Conservation (phyloP, 2,888 invertebrate species). For the Petrophora chlorosata region DNA sequence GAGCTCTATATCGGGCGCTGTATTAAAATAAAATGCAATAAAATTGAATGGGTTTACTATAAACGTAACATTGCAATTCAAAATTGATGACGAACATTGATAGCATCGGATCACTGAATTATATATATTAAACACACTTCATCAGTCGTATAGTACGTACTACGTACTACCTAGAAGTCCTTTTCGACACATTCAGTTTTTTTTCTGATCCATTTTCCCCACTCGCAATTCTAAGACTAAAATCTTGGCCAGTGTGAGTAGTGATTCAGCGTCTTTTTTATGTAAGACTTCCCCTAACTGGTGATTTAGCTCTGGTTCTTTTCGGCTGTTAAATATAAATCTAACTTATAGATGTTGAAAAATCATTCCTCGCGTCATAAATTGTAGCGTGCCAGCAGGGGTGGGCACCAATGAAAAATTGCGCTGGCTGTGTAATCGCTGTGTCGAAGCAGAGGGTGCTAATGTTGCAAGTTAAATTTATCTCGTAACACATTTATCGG, state of each 20-base stretch:
- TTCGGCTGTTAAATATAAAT: slow-evolving; percentile 73
- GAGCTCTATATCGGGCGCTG: slow-evolving; percentile 37
- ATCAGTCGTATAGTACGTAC: too few species aligned
- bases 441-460: slow-evolving; percentile 74
- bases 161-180: too few species aligned
- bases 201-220: slow-evolving; percentile 10
- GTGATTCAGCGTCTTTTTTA: slow-evolving; percentile 56
- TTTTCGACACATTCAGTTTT: too few species aligned
- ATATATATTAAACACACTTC: too few species aligned
- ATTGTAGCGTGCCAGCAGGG: slow-evolving; percentile 67
- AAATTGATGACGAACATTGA: neutral
- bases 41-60: slow-evolving; percentile 18
- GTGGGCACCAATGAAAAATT: slow-evolving; percentile 76
- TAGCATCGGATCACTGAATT: neutral
- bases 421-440: slow-evolving; percentile 72
- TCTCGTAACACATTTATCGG: slow-evolving; percentile 71
- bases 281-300: slow-evolving; percentile 49
- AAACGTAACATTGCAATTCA: neutral
- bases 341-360: slow-evolving; percentile 77
- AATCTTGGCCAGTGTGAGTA: slow-evolving; percentile 27
- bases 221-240: slow-evolving; percentile 26
- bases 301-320: slow-evolving; percentile 61
- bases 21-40: slow-evolving; percentile 27
- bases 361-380: slow-evolving; percentile 78
- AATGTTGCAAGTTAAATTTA: slow-evolving; percentile 76